phyloP scores from a whole-genome alignment of 2,888 invertebrate genomes.

The Xanthorhoe designata region DNA sequence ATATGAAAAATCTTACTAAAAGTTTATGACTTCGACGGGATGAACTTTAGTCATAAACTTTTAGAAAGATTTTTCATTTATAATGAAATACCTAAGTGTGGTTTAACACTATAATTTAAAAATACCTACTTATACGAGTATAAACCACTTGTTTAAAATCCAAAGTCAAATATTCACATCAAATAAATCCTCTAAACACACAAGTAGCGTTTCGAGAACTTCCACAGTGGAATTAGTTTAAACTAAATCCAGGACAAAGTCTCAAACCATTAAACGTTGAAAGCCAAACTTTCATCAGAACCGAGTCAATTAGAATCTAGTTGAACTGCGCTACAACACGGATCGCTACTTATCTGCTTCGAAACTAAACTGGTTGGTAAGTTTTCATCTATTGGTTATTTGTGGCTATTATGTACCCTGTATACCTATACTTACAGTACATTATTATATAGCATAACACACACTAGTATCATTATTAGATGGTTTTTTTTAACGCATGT shows the following conservation, averaged over 20 bases:
- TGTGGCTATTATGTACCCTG: neutral
- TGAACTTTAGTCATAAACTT: too few species aligned
- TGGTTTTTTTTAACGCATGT: too few species aligned
- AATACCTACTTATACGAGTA: too few species aligned
- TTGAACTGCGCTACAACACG: conserved; percentile 53
- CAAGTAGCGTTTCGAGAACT: conserved; percentile 48
- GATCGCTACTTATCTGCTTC: conserved; percentile 33
- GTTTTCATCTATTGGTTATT: conserved; percentile 3
- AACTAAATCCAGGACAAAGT: conserved; percentile 61
- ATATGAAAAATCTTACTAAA: too few species aligned
- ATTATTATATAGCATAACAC: neutral
- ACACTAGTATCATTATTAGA: too few species aligned
- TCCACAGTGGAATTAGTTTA: conserved; percentile 54
- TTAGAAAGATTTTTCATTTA: too few species aligned
- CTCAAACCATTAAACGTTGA: conserved; percentile 63
- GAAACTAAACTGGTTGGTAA: conserved; percentile 16
- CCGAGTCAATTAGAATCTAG: conserved; percentile 61
- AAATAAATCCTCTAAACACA: conserved; percentile 5
- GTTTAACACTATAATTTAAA: too few species aligned
- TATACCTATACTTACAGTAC: neutral
- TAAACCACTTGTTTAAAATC: neutral
- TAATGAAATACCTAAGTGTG: too few species aligned
- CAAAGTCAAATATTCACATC: conserved; percentile 29
- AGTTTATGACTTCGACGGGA: too few species aligned
- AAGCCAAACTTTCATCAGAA: conserved; percentile 61